A percentile compares a stretch with the other conserved stretches of the same genome.
Evolutionary conservation across 92 coral and sea anemone genomes (phyloP).

Genomic region (Epizoanthus rinbou): DNA sequence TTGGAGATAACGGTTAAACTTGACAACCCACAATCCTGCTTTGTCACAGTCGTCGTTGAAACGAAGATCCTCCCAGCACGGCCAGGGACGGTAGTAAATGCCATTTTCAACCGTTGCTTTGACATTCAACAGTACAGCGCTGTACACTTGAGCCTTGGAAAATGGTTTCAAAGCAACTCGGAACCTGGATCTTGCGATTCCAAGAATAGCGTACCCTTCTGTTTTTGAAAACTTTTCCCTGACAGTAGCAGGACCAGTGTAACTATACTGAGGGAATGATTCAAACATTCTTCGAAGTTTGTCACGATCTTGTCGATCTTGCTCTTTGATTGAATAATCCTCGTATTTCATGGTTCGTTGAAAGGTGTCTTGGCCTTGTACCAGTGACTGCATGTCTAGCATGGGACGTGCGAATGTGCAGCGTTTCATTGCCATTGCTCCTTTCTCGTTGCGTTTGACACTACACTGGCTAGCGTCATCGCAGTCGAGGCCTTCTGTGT

Average conservation of each 20-base stretch:
- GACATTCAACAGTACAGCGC: conserved; percentile 54
- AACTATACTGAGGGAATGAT: conserved; percentile 47
- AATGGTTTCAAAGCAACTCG: conserved; percentile 39
- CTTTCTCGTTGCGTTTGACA: conserved; percentile 47
- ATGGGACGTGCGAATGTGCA: conserved; percentile 52
- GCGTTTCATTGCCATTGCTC: conserved; percentile 40
- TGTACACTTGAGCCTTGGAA: conserved; percentile 54
- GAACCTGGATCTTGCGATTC: conserved; percentile 41
- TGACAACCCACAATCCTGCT: conserved; percentile 58
- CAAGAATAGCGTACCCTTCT: conserved; percentile 54
- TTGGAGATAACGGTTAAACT: conserved; percentile 49
- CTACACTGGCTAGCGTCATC: not conserved
- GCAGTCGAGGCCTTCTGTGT: not conserved
- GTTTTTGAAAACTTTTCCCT: conserved; percentile 21
- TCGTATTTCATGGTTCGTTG: not conserved
- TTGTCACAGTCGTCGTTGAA: conserved; percentile 67
- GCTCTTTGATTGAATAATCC: conserved; percentile 28
- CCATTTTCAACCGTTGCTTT: conserved; percentile 46
- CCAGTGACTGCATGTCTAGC: conserved; percentile 42
- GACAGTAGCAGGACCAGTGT: conserved; percentile 54
- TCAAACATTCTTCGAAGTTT: conserved; percentile 6
- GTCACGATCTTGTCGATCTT: not conserved
- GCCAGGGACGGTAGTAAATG: conserved; percentile 64
- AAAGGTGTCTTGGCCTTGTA: conserved; percentile 22
- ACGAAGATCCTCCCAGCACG: conserved; percentile 66